phyloP scores from a whole-genome alignment of 2,113 vertebrate genomes.

The Murina feae region DNA sequence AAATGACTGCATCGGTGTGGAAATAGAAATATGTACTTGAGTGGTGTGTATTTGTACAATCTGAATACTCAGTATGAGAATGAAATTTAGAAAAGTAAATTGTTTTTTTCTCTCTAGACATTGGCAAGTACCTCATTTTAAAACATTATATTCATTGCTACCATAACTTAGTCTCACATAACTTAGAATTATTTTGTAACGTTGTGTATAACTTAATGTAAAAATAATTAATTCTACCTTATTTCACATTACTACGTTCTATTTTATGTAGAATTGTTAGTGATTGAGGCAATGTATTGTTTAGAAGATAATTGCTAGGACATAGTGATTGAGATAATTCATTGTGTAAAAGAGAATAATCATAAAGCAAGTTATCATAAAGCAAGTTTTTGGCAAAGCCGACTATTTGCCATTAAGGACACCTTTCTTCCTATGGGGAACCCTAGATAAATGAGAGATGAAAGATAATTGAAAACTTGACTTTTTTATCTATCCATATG shows the following conservation, averaged over 20 bases:
- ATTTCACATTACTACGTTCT: neutral
- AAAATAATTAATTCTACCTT: neutral
- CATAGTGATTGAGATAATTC: neutral
- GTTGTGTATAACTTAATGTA: neutral
- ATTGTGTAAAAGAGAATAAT: neutral
- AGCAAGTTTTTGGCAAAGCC: neutral
- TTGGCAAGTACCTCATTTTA: neutral
- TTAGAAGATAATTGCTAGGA: neutral
- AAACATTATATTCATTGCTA: neutral
- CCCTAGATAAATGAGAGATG: neutral
- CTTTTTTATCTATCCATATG: neutral
- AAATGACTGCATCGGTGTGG: neutral
- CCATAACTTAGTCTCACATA: neutral
- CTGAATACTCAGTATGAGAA: neutral
- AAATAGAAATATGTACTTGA: neutral
- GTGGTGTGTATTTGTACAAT: neutral
- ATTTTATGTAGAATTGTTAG: neutral
- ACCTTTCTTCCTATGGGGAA: neutral
- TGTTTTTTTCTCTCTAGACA: neutral
- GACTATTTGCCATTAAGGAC: neutral
- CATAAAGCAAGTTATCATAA: neutral
- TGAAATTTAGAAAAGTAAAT: neutral
- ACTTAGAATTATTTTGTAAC: neutral
- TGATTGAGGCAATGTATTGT: neutral
- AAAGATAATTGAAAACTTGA: neutral